Percentiles rank a stretch among this genome's conserved stretches.
These are phyloP conservation scores for Dermochelys coriacea DNA, from an alignment of 2,797 vertebrate species.

Conservation along the genomic window DNA sequence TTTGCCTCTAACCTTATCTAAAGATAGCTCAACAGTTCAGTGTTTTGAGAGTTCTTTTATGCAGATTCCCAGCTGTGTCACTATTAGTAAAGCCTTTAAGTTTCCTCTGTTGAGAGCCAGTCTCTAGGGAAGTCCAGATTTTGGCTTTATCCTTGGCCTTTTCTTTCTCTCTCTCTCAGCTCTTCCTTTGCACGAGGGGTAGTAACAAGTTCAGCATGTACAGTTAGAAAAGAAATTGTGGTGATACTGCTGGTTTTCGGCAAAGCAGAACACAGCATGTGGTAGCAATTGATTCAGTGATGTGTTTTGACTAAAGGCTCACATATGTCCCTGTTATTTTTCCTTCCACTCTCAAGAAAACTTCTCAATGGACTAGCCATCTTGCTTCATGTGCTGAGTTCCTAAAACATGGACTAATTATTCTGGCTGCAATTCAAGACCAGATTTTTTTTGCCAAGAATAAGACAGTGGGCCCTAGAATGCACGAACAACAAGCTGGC, in stretches of 20 bases:
- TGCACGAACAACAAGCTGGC: background rate
- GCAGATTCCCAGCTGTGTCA: background rate
- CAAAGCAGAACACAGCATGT: fast-evolving
- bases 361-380: background rate
- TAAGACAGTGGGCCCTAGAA: background rate
- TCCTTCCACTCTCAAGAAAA: background rate
- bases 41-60: constrained; percentile 3
- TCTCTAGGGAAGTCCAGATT: background rate
- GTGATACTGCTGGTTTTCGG: background rate
- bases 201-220: background rate
- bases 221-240: background rate
- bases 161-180: background rate
- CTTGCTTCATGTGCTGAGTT: background rate
- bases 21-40: background rate
- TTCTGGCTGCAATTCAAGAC: constrained; percentile 32
- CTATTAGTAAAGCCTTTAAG: background rate
- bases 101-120: background rate
- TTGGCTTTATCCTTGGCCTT: background rate
- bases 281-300: background rate
- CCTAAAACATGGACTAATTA: constrained; percentile 18
- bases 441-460: constrained; percentile 23
- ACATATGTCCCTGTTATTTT: background rate
- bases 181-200: background rate
- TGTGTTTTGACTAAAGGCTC: background rate
- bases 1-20: background rate